Base-by-base conservation (phyloP, 2,888 invertebrate genomes). In the Limnephilus lunatus region DNA sequence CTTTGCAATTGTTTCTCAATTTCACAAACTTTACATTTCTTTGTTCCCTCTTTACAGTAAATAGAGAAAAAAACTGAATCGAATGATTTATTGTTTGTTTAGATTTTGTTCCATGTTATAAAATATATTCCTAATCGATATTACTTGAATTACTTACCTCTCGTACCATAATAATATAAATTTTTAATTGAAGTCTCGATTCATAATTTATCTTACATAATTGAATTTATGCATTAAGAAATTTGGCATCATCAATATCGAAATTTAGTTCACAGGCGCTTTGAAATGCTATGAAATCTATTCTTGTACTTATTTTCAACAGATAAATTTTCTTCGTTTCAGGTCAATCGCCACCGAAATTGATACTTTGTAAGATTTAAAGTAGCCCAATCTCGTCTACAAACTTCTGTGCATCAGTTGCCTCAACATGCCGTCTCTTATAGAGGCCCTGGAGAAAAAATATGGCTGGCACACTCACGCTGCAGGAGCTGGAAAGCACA, bases 381-480 rank as follows among this genome's bases (percentile, higher is more conserved):
- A 87, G n/a, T 14, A 11, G 39, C 30, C 48, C 85, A 86, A 44
- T 86, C 44, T 86, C 44, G 2, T 68, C 68, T 86, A 14, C 11
- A 82, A 32, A 82, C 32, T n/a, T 19, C 32, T 87, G 87, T 31
- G 87, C 87, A 87, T 30, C 14, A 87, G 53, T 31, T 19, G 53
- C 87, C 68, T 31, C 90, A 96, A 95, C 94, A 98, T 99, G 99
- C 98, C 98, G 95, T 98, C 98, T 94, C 96, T 99, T 94, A 96
- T 98, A 95, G 98, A 99, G 97, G 99, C 99, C 94, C 96, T 99
- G 94, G 98, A 98, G 96, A 97, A 97, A 94, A 98, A 99, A 95
- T 99, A 99, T 95, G 97, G 97, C 35, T 93, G 93, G 93, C 93
- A 93, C 91, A 92, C 91, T 48, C 96, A 95, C 92, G 97, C 97